These are phyloP conservation scores for Agapetus fuscipes DNA, from an alignment of 2,888 invertebrate species.

Conservation along the genomic window DNA sequence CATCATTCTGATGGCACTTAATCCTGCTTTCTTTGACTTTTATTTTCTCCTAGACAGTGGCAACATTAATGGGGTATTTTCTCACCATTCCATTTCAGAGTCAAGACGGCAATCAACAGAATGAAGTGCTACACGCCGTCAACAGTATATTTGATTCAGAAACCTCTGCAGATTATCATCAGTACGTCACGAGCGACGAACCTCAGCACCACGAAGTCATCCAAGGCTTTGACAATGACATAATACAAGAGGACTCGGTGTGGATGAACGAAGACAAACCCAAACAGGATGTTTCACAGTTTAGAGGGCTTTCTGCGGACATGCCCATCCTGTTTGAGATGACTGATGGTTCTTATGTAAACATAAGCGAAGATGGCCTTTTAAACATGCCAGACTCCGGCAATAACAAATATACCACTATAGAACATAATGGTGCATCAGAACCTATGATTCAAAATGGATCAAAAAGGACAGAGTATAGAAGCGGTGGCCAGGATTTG, in stretches of 20 bases:
- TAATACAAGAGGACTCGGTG: neutral
- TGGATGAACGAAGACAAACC: conserved; percentile 1
- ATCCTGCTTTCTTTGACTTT: no score
- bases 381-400: conserved; percentile 45
- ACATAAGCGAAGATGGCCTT: conserved; percentile 53
- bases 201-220: neutral
- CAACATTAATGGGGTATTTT: no score
- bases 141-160: neutral
- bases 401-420: conserved; percentile 44
- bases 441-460: conserved; percentile 41
- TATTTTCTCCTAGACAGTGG: no score
- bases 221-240: neutral
- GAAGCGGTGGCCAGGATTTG: no score
- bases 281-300: conserved; percentile 34
- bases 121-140: conserved; percentile 5
- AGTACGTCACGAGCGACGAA: conserved; percentile 32
- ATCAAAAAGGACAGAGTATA: no score
- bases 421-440: conserved; percentile 44
- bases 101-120: conserved; percentile 20
- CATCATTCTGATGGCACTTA: no score
- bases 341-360: conserved; percentile 53
- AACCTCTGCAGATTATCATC: conserved; percentile 21
- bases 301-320: conserved; percentile 39
- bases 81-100: no score
- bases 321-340: conserved; percentile 53